A percentile compares a stretch with the other conserved stretches of the same genome.
These are phyloP conservation scores for Collichthys lucidus DNA, from an alignment of 2,113 vertebrate species.

Conservation along the genomic window DNA sequence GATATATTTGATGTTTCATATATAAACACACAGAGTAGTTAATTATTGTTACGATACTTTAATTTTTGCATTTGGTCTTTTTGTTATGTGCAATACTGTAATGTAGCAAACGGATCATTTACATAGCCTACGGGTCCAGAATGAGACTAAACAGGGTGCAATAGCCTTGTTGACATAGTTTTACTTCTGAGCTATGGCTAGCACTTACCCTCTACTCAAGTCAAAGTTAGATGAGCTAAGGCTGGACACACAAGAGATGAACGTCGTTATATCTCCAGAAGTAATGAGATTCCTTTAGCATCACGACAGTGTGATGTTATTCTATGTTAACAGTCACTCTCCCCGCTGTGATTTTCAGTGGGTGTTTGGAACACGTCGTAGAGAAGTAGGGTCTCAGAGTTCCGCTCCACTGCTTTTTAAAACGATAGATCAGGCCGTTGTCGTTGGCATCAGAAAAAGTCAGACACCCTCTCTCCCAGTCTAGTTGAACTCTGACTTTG, in stretches of 20 bases:
- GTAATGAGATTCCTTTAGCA: not conserved
- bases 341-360: not conserved
- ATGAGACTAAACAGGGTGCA: not conserved
- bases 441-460: not conserved
- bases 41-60: too few relatives aligned
- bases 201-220: not conserved
- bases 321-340: not conserved
- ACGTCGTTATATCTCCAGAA: not conserved
- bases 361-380: not conserved
- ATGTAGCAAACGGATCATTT: too few relatives aligned
- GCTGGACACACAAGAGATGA: not conserved
- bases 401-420: not conserved
- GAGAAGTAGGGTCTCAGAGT: not conserved
- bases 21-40: too few relatives aligned
- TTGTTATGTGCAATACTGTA: too few relatives aligned
- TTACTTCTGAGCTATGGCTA: too few relatives aligned
- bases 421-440: not conserved
- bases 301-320: not conserved
- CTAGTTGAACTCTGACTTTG: not conserved
- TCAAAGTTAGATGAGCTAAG: not conserved
- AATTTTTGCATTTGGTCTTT: too few relatives aligned
- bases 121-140: not conserved
- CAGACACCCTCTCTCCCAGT: constrained; percentile 5
- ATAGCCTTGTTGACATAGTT: too few relatives aligned
- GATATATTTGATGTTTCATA: too few relatives aligned